These are phyloP conservation scores for Diceros bicornis DNA, from an alignment of 2,797 vertebrate species.

Conservation along the genomic window DNA sequence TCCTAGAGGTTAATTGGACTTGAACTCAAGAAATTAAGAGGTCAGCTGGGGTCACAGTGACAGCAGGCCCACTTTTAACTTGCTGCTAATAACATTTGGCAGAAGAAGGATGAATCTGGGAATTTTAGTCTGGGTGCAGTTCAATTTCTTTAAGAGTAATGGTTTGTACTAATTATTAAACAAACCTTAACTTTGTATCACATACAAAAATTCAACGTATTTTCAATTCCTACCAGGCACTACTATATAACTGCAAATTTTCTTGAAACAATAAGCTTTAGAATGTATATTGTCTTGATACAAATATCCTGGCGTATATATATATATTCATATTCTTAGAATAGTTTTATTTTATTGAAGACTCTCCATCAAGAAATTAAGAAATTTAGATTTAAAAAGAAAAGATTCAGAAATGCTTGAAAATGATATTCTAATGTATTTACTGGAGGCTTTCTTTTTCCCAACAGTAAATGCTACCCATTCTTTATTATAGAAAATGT, in stretches of 20 bases:
- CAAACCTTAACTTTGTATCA: not conserved
- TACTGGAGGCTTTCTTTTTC: not conserved
- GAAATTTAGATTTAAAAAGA: not conserved
- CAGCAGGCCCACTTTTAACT: constrained; percentile 94
- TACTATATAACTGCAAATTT: not conserved
- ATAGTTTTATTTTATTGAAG: not conserved
- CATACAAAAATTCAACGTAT: not conserved
- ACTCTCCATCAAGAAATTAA: not conserved
- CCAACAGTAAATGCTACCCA: not conserved
- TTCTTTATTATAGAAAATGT: not conserved
- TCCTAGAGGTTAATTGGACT: constrained; percentile 99
- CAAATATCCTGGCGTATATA: not conserved
- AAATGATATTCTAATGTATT: not conserved
- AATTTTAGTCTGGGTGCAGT: constrained; percentile 81
- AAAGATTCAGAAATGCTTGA: not conserved
- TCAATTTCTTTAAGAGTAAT: constrained; percentile 78
- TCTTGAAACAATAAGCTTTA: constrained; percentile 22
- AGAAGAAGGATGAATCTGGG: constrained; percentile 90
- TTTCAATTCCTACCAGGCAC: constrained; percentile 38
- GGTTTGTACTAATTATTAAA: constrained; percentile 58
- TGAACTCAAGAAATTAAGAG: constrained; percentile 99
- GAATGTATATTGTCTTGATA: not conserved
- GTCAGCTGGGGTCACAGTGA: constrained; percentile 96
- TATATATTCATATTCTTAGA: not conserved
- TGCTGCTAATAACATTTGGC: constrained; percentile 96